Percentiles rank a stretch among this genome's conserved stretches.
phyloP scores from a whole-genome alignment of 2,113 vertebrate genomes.

The Felis chaus region DNA sequence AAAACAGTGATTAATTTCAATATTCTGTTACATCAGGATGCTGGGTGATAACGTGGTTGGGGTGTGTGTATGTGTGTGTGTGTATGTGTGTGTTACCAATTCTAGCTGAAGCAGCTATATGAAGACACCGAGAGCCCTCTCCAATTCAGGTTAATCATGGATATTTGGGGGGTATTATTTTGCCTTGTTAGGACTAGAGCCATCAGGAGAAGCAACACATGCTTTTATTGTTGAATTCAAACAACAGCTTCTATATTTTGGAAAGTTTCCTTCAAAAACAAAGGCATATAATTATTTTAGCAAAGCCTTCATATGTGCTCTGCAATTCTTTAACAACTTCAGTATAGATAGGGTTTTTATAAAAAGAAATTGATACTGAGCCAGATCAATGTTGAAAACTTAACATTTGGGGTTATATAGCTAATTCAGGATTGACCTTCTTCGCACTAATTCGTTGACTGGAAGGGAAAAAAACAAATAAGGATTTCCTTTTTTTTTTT shows the following conservation, averaged over 20 bases:
- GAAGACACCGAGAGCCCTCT: background rate
- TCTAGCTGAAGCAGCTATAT: background rate
- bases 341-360: slow-evolving; percentile 21
- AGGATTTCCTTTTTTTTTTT: background rate
- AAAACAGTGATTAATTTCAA: background rate
- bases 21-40: background rate
- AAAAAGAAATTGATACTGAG: slow-evolving; percentile 39
- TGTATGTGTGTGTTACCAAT: background rate
- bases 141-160: slow-evolving; percentile 64
- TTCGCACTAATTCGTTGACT: slow-evolving; percentile 15
- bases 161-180: slow-evolving; percentile 64
- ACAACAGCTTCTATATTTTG: slow-evolving; percentile 57
- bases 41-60: background rate
- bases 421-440: slow-evolving; percentile 56
- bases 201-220: slow-evolving; percentile 54
- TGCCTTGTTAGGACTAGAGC: slow-evolving; percentile 54
- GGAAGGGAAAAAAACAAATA: background rate
- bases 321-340: slow-evolving; percentile 38
- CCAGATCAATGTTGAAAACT: slow-evolving; percentile 15
- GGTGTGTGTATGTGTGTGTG: background rate
- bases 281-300: slow-evolving; percentile 52
- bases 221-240: slow-evolving; percentile 61
- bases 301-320: slow-evolving; percentile 23
- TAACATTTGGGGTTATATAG: slow-evolving; percentile 35
- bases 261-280: slow-evolving; percentile 57